Evolutionary conservation across 2,113 vertebrate genomes (phyloP).

Genomic region (Rallus limicola): DNA sequence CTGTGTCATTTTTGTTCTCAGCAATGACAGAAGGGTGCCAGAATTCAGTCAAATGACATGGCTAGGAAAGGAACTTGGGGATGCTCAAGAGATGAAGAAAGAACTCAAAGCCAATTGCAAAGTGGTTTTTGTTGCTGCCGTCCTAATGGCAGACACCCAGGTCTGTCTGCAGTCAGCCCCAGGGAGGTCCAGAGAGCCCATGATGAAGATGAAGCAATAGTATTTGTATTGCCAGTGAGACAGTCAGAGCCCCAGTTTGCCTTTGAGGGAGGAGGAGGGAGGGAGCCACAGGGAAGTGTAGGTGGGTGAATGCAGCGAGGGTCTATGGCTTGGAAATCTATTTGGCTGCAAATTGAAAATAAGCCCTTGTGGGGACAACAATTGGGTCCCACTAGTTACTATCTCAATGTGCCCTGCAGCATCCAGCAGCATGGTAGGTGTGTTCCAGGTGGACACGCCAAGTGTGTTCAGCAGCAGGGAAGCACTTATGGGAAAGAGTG

Average conservation of each 20-base stretch:
- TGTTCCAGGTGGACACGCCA: slow-evolving; percentile 60
- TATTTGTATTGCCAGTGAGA: slow-evolving; percentile 42
- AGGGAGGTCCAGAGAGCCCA: background rate
- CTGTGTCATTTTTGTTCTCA: slow-evolving; percentile 29
- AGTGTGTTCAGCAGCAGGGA: slow-evolving; percentile 67
- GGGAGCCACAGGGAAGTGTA: slow-evolving; percentile 21
- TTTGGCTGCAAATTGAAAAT: slow-evolving; percentile 75
- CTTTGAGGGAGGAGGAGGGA: background rate
- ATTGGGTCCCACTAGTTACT: slow-evolving; percentile 66
- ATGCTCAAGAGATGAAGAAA: slow-evolving; percentile 5
- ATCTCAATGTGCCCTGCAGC: slow-evolving; percentile 63
- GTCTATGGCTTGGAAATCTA: slow-evolving; percentile 75
- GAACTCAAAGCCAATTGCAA: slow-evolving; percentile 37
- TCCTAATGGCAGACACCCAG: slow-evolving; percentile 15
- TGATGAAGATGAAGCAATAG: slow-evolving; percentile 34
- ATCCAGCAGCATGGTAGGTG: slow-evolving; percentile 66
- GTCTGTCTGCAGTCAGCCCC: slow-evolving; percentile 30
- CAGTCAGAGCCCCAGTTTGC: slow-evolving; percentile 41
- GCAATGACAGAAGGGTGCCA: slow-evolving; percentile 24
- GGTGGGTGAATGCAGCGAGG: slow-evolving; percentile 42
- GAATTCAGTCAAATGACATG: slow-evolving; percentile 42
- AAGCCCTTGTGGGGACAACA: slow-evolving; percentile 75
- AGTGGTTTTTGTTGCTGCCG: background rate
- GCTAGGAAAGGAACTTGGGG: background rate
- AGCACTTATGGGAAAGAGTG: slow-evolving; percentile 63